A percentile compares a stretch with the other conserved stretches of the same genome.
phyloP scores from a whole-genome alignment of 2,113 vertebrate species.

The Melanerpes formicivorus region DNA sequence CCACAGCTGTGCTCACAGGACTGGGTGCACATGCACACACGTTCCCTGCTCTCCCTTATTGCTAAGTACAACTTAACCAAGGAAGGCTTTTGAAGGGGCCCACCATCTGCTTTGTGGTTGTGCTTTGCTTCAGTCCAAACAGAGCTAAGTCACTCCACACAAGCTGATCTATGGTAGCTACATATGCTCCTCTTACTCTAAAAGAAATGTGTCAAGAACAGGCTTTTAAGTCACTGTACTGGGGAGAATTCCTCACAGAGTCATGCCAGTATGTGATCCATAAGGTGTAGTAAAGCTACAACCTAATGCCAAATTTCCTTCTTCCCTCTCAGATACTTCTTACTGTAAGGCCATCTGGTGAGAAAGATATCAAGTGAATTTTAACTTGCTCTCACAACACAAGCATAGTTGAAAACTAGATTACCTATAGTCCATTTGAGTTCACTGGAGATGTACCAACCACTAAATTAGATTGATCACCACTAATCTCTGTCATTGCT shows the following conservation, averaged over 20 bases:
- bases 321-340: not conserved
- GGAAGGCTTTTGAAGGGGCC: not conserved
- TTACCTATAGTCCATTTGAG: not conserved
- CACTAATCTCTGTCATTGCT: not conserved
- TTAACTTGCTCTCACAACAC: not conserved
- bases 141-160: not conserved
- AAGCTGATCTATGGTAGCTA: not conserved
- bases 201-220: not conserved
- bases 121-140: not conserved
- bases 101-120: not conserved
- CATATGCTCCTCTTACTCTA: not conserved
- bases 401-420: conserved; percentile 20
- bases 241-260: not conserved
- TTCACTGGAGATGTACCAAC: not conserved
- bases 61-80: not conserved
- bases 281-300: not conserved
- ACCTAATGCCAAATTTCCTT: not conserved
- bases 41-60: not conserved
- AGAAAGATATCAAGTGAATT: not conserved
- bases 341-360: not conserved
- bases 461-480: not conserved
- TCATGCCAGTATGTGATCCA: not conserved
- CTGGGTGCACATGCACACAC: not conserved
- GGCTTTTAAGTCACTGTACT: not conserved
- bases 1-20: not conserved